A percentile compares a stretch with the other conserved stretches of the same genome.
These are phyloP conservation scores for Drosophila parvula DNA, from an alignment of 1,140 invertebrate genomes.

Conservation along the genomic window DNA sequence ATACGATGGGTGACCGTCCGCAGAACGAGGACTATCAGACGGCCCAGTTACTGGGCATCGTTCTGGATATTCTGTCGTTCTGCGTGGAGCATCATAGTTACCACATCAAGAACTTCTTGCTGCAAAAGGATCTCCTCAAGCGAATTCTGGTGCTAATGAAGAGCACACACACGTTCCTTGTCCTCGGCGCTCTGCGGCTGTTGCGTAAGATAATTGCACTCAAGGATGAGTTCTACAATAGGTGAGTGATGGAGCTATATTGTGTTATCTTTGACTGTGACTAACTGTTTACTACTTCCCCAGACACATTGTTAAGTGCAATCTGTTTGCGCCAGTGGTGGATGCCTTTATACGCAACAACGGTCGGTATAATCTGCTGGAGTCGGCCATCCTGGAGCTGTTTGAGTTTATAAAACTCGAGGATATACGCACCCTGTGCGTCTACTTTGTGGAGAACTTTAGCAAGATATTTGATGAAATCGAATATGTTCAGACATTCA, in stretches of 20 bases:
- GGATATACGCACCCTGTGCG: slow-evolving; percentile 97
- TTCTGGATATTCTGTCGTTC: slow-evolving; percentile 98
- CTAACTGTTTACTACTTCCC: neutral
- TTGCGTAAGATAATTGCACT: slow-evolving; percentile 98
- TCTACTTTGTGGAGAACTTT: slow-evolving; percentile 97
- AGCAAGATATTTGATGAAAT: slow-evolving; percentile 96
- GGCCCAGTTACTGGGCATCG: slow-evolving; percentile 96
- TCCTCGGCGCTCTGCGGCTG: slow-evolving; percentile 97
- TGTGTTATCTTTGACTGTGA: neutral
- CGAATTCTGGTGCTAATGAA: slow-evolving; percentile 98
- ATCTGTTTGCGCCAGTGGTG: slow-evolving; percentile 97
- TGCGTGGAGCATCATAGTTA: slow-evolving; percentile 99
- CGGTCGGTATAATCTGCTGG: slow-evolving; percentile 98
- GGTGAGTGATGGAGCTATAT: slow-evolving; percentile 67
- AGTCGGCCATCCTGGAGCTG: slow-evolving; percentile 99
- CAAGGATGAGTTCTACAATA: slow-evolving; percentile 99
- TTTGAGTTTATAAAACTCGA: slow-evolving; percentile 99
- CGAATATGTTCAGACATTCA: slow-evolving; percentile 99
- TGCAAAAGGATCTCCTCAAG: slow-evolving; percentile 97
- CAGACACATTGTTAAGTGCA: slow-evolving; percentile 97
- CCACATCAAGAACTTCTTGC: slow-evolving; percentile 99
- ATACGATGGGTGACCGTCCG: slow-evolving; percentile 94
- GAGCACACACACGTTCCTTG: slow-evolving; percentile 98
- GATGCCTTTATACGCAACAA: slow-evolving; percentile 98
- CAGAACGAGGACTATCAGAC: slow-evolving; percentile 97